Evolutionary conservation across 2,888 invertebrate species (phyloP).

Genomic region (Agrochola macilenta): DNA sequence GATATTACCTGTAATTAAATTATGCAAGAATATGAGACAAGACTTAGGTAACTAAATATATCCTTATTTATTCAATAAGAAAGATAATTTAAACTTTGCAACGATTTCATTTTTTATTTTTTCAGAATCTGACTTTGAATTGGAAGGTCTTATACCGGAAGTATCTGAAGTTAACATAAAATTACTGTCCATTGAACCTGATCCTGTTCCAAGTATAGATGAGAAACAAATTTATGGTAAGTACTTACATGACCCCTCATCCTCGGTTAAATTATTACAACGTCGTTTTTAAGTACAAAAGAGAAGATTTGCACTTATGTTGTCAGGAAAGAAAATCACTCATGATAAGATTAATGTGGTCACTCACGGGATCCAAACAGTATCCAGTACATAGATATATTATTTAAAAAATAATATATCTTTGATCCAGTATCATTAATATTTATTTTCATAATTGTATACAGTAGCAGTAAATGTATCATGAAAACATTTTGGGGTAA

Average conservation of each 20-base stretch:
- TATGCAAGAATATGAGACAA: conserved; percentile 80
- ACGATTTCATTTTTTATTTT: conserved; percentile 33
- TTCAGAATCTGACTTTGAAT: conserved; percentile 86
- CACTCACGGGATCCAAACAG: neutral
- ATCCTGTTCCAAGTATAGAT: conserved; percentile 75
- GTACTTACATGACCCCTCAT: neutral
- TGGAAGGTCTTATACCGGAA: conserved; percentile 86
- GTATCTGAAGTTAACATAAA: conserved; percentile 83
- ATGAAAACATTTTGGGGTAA: too few species aligned
- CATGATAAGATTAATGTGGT: neutral
- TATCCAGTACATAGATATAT: neutral
- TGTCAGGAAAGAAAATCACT: neutral
- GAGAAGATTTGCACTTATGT: too few species aligned
- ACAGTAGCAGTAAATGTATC: neutral
- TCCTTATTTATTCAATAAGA: conserved; percentile 4
- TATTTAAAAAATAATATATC: neutral
- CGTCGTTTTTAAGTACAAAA: too few species aligned
- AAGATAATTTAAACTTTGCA: neutral
- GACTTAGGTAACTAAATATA: conserved; percentile 79
- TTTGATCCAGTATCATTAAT: neutral
- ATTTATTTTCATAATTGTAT: neutral
- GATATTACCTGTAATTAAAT: conserved; percentile 75
- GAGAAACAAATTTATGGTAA: conserved; percentile 85
- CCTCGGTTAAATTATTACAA: neutral
- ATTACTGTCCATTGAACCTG: conserved; percentile 84